phyloP scores from a whole-genome alignment of 2,113 vertebrate genomes.

The Gopherus evgoodei region DNA sequence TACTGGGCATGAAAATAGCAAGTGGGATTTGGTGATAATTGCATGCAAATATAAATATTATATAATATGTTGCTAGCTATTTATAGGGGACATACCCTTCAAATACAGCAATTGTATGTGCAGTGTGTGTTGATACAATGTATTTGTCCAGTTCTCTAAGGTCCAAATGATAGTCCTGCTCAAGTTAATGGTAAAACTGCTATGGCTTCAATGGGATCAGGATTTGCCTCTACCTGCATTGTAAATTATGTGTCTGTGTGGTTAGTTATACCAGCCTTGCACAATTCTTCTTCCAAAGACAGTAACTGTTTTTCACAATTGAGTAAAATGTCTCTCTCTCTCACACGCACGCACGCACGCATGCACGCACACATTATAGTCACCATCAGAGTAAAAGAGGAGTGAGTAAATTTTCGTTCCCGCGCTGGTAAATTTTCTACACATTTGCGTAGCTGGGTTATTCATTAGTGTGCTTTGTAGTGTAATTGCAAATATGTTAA shows the following conservation, averaged over 20 bases:
- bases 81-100: constrained; percentile 48
- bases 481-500: neutral
- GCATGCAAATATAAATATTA: constrained; percentile 71
- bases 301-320: neutral
- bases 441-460: neutral
- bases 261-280: neutral
- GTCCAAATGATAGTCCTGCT: neutral
- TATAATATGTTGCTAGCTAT: constrained; percentile 61
- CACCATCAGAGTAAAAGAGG: constrained; percentile 11
- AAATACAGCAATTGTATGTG: neutral
- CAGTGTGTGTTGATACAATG: neutral
- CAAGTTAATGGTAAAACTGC: neutral
- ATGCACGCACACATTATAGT: neutral
- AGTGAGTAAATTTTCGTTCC: neutral
- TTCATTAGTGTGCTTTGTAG: neutral
- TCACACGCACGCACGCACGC: too few relatives aligned
- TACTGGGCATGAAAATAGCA: constrained; percentile 35
- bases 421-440: neutral
- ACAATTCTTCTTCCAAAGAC: neutral
- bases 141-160: neutral
- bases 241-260: neutral
- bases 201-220: neutral
- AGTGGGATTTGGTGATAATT: constrained; percentile 50
- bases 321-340: neutral
- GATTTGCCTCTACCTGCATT: neutral